These are phyloP conservation scores for Tragelaphus strepsiceros DNA, from an alignment of 2,113 vertebrate genomes.

Conservation along the genomic window DNA sequence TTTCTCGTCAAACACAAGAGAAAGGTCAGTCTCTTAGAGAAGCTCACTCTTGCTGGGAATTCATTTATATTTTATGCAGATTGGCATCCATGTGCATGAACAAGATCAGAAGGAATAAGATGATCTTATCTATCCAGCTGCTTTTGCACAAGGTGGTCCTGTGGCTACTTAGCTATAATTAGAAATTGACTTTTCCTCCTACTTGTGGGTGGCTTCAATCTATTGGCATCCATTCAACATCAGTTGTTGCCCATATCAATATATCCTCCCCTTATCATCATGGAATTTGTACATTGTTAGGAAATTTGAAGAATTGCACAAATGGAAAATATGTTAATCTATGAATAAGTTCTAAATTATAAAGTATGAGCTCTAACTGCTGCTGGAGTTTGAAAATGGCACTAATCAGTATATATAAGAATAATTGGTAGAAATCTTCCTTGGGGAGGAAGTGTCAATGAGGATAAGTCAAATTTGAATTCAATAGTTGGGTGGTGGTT, in stretches of 20 bases:
- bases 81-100: background rate
- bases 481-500: background rate
- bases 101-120: slow-evolving; percentile 19
- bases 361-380: background rate
- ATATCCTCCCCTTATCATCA: background rate
- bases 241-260: background rate
- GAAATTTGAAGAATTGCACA: background rate
- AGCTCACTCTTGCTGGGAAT: slow-evolving; percentile 21
- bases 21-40: slow-evolving; percentile 28
- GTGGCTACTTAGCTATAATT: background rate
- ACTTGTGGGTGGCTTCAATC: background rate
- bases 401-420: background rate
- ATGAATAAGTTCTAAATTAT: background rate
- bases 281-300: background rate
- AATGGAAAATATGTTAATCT: background rate
- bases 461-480: background rate
- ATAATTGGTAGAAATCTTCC: background rate
- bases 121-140: slow-evolving; percentile 2
- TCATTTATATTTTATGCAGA: slow-evolving; percentile 62
- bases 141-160: background rate
- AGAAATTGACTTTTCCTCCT: background rate
- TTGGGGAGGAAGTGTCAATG: background rate
- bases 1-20: background rate
- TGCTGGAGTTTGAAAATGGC: background rate
- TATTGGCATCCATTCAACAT: background rate